Evolutionary conservation across 2,888 invertebrate genomes (phyloP).

Genomic region (Cactoblastis cactorum): DNA sequence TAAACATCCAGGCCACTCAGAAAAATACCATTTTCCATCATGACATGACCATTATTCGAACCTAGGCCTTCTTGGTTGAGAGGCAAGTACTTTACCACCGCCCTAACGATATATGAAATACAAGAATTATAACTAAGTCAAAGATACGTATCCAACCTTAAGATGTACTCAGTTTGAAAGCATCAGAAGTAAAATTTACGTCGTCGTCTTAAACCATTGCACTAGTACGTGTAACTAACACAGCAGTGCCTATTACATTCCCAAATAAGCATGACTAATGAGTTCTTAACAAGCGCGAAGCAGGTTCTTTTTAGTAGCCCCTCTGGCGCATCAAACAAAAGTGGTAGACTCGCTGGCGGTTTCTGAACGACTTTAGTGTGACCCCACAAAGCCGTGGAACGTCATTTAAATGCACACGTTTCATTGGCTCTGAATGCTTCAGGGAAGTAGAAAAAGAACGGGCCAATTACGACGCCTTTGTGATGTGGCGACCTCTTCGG

Average conservation of each 20-base stretch:
- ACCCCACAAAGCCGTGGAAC: conserved; percentile 76
- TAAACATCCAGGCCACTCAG: too few species aligned
- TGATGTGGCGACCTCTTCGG: conserved; percentile 65
- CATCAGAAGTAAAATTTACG: too few species aligned
- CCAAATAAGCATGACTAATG: conserved; percentile 71
- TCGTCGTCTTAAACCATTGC: not conserved
- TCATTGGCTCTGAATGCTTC: conserved; percentile 79
- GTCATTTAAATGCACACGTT: conserved; percentile 80
- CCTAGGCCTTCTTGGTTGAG: too few species aligned
- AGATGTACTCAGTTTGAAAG: too few species aligned
- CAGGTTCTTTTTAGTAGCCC: conserved; percentile 63
- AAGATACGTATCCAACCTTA: too few species aligned
- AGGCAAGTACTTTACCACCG: too few species aligned
- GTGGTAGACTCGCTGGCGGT: conserved; percentile 60
- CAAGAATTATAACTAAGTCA: too few species aligned
- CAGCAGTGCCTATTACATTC: conserved; percentile 32
- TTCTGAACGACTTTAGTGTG: conserved; percentile 73
- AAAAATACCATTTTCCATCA: too few species aligned
- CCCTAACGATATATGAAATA: too few species aligned
- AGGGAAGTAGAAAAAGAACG: conserved; percentile 78
- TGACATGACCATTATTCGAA: too few species aligned
- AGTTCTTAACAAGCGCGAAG: conserved; percentile 62
- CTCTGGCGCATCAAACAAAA: conserved; percentile 61
- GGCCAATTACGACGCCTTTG: conserved; percentile 78
- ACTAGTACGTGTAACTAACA: conserved; percentile 22